Evolutionary conservation across 37 sponge, comb jelly and placozoan genomes (phyloP).

Genomic region (Lycopodina hypogea): DNA sequence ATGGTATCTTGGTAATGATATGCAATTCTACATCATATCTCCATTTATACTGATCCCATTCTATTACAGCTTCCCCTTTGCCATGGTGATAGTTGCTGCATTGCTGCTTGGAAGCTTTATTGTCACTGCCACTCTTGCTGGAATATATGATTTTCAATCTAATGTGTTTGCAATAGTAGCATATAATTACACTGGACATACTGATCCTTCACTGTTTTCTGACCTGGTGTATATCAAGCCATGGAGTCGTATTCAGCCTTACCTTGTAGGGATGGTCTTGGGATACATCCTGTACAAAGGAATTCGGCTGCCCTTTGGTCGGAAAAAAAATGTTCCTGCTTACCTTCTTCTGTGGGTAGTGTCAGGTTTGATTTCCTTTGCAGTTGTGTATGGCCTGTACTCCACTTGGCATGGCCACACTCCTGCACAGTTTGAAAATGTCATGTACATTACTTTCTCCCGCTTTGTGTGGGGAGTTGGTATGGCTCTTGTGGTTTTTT

Average conservation of each 20-base stretch:
- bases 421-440: slow-evolving; percentile 39
- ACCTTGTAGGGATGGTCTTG: slow-evolving; percentile 72
- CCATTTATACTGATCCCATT: slow-evolving; percentile 69
- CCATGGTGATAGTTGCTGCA: slow-evolving; percentile 13
- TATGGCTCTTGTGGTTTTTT: slow-evolving; percentile 57
- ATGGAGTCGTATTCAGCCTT: slow-evolving; percentile 66
- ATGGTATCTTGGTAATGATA: slow-evolving; percentile 88
- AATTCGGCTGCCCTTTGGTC: not conserved
- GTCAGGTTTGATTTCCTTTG: slow-evolving; percentile 3
- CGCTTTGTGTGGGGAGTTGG: slow-evolving; percentile 65
- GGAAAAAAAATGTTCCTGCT: slow-evolving; percentile 8
- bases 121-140: slow-evolving; percentile 39
- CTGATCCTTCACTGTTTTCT: too few relatives aligned
- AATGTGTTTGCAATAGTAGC: slow-evolving; percentile 5
- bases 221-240: slow-evolving; percentile 56
- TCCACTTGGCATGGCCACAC: slow-evolving; percentile 42
- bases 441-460: slow-evolving; percentile 53
- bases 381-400: slow-evolving; percentile 62
- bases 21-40: slow-evolving; percentile 83
- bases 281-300: slow-evolving; percentile 67
- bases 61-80: slow-evolving; percentile 43
- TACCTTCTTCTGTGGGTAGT: slow-evolving; percentile 30
- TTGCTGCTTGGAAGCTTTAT: slow-evolving; percentile 5
- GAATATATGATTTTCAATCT: slow-evolving; percentile 32
- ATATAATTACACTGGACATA: not conserved